These are phyloP conservation scores for Brachyalestes nurse DNA, from an alignment of 2,797 vertebrate genomes.

Conservation along the genomic window DNA sequence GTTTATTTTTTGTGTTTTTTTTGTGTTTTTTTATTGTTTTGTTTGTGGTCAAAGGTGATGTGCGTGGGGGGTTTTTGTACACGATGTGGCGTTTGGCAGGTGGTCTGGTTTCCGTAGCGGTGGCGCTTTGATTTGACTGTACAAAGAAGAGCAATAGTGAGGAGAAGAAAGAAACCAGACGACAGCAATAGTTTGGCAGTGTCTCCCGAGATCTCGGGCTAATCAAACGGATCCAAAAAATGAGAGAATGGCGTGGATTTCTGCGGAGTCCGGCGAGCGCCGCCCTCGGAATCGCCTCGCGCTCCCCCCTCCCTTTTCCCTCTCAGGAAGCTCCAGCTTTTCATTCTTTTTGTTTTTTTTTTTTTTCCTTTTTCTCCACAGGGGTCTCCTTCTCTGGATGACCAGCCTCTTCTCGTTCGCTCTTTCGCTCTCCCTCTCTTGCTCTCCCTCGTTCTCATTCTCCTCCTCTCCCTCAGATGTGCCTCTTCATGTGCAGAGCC, in stretches of 20 bases:
- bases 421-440: slow-evolving; percentile 50
- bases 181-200: slow-evolving; percentile 75
- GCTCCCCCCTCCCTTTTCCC: slow-evolving; percentile 20
- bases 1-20: neutral
- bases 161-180: slow-evolving; percentile 19
- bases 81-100: slow-evolving; percentile 51
- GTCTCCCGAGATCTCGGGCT: slow-evolving; percentile 77
- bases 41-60: slow-evolving; percentile 17
- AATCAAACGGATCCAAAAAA: slow-evolving; percentile 71
- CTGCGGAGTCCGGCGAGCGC: slow-evolving; percentile 62
- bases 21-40: too few relatives aligned
- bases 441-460: slow-evolving; percentile 25
- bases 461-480: slow-evolving; percentile 83
- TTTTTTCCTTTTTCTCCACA: slow-evolving; percentile 33
- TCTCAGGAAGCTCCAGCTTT: slow-evolving; percentile 45
- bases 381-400: slow-evolving; percentile 57
- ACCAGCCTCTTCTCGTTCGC: slow-evolving; percentile 47
- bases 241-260: slow-evolving; percentile 31
- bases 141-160: slow-evolving; percentile 65
- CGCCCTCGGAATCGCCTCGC: slow-evolving; percentile 42
- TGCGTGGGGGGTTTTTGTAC: slow-evolving; percentile 36
- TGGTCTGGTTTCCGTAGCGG: slow-evolving; percentile 41
- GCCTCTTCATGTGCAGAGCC: slow-evolving; percentile 99
- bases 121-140: slow-evolving; percentile 63
- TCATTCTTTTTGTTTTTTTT: slow-evolving; percentile 11